Conservation (phyloP, 2,113 vertebrate genomes). For the Tragelaphus buxtoni region DNA sequence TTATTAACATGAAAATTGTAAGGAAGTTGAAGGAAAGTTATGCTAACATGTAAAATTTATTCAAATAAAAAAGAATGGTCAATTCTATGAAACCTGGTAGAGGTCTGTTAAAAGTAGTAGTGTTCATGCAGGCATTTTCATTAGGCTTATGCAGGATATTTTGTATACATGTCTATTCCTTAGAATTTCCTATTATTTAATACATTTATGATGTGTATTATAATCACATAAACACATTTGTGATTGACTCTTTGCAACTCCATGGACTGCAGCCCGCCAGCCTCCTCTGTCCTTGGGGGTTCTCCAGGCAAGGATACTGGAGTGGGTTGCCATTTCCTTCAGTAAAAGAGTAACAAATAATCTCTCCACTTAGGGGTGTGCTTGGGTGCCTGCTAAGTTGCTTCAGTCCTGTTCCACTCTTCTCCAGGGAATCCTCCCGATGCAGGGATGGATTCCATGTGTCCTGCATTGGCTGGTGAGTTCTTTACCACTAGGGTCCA, state of each 20-base stretch:
- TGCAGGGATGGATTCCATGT: neutral
- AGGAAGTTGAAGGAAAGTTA: neutral
- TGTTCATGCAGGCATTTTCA: neutral
- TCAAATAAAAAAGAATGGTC: conserved; percentile 18
- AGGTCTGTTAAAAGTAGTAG: neutral
- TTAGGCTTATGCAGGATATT: conserved; percentile 1
- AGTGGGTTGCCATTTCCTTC: neutral
- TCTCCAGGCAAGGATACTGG: neutral
- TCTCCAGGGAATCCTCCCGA: neutral
- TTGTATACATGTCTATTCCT: neutral
- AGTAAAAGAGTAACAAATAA: neutral
- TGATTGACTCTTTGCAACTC: neutral
- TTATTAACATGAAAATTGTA: neutral
- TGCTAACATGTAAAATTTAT: conserved; percentile 48
- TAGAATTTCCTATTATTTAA: neutral
- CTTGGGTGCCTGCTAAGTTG: neutral
- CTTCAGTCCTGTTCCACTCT: neutral
- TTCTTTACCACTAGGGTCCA: neutral
- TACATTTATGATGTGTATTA: neutral
- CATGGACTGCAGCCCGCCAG: neutral
- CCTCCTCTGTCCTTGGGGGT: neutral
- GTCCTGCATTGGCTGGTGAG: neutral
- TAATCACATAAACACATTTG: neutral
- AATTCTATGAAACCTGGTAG: conserved; percentile 9
- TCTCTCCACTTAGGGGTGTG: neutral